Evolutionary conservation across 2,113 vertebrate species (phyloP).

Genomic region (Pelmatolapia mariae): DNA sequence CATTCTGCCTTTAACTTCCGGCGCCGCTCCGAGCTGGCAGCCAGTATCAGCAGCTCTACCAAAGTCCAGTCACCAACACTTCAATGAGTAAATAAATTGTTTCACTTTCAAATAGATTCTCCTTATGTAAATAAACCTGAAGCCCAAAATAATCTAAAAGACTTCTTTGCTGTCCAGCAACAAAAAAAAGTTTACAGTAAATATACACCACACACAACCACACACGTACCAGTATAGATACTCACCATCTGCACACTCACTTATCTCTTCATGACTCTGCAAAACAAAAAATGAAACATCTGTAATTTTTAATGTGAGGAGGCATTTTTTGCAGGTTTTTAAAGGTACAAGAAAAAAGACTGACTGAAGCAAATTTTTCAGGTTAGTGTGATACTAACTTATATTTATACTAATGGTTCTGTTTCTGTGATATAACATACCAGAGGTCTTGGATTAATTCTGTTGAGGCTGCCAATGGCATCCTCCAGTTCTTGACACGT

Average conservation of each 20-base stretch:
- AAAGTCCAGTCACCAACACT: neutral
- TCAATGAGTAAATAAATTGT: neutral
- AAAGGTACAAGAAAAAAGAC: neutral
- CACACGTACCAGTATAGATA: neutral
- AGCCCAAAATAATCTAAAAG: neutral
- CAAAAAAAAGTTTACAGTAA: neutral
- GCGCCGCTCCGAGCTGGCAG: no score
- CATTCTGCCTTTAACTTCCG: neutral
- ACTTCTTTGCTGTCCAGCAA: neutral
- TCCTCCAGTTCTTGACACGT: conserved; percentile 60
- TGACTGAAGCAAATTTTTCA: neutral
- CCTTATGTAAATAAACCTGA: neutral
- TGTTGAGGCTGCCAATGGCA: conserved; percentile 46
- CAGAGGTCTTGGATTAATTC: conserved; percentile 23
- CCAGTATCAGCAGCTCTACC: no score
- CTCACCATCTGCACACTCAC: conserved; percentile 60
- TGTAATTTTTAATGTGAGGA: neutral
- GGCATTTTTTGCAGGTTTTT: neutral
- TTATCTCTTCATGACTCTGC: conserved; percentile 42
- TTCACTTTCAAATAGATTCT: neutral
- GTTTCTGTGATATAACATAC: conserved; percentile 22
- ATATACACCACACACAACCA: neutral
- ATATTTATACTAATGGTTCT: neutral
- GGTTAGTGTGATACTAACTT: neutral
- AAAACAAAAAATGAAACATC: neutral